A percentile compares a stretch with the other conserved stretches of the same genome.
These are phyloP conservation scores for Drosophila suzukii DNA, from an alignment of 1,140 invertebrate genomes.

Conservation along the genomic window DNA sequence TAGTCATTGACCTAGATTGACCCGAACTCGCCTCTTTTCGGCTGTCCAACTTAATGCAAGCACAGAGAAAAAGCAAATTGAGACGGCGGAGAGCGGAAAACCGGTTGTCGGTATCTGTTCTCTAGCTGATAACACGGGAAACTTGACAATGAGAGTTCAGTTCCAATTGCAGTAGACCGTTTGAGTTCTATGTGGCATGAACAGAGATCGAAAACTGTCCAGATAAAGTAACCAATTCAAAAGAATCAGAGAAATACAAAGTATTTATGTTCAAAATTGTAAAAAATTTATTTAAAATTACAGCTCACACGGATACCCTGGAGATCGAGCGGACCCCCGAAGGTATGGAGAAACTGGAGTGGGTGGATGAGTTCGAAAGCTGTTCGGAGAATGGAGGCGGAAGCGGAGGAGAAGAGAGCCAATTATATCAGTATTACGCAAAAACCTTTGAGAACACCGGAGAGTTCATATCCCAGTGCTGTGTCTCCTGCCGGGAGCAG, in stretches of 20 bases:
- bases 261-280: too few species aligned
- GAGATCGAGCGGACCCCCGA: conserved; percentile 86
- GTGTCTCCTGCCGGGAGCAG: conserved; percentile 60
- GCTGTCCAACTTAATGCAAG: conserved; percentile 19
- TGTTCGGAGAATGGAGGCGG: conserved; percentile 33
- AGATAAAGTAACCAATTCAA: background rate
- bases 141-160: background rate
- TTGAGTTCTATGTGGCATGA: background rate
- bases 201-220: background rate
- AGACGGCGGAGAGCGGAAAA: conserved; percentile 9
- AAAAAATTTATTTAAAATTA: background rate
- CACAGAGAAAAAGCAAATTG: background rate
- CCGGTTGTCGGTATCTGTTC: conserved; percentile 22
- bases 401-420: conserved; percentile 45
- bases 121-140: conserved; percentile 12
- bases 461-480: conserved; percentile 79
- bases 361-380: conserved; percentile 86
- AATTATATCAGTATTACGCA: conserved; percentile 86
- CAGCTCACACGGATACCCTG: conserved; percentile 68
- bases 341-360: conserved; percentile 87
- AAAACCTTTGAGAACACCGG: conserved; percentile 86
- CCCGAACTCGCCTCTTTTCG: conserved; percentile 12
- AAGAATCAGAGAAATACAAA: background rate
- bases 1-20: conserved; percentile 32
- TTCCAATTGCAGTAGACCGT: conserved; percentile 4